Evolutionary conservation across 2,888 invertebrate species (phyloP).

Genomic region (Lochmaea crataegi): DNA sequence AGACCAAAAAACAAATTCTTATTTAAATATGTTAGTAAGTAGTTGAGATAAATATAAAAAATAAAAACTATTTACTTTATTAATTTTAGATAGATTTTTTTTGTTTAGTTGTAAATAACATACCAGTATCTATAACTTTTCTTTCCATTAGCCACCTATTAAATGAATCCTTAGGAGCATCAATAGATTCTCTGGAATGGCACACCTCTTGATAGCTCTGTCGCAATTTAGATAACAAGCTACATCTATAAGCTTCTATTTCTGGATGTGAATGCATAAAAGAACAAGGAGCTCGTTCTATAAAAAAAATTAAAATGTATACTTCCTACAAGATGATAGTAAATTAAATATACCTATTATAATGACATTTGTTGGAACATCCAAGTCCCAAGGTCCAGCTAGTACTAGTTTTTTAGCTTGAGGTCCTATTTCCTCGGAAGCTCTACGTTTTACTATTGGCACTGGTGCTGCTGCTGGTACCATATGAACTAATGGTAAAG

Average conservation of each 20-base stretch:
- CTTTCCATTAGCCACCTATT: constrained; percentile 97
- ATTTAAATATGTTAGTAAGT: neutral
- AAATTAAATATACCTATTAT: constrained; percentile 62
- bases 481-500: constrained; percentile 42
- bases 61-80: no score
- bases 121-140: constrained; percentile 84
- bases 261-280: constrained; percentile 95
- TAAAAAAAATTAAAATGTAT: constrained; percentile 51
- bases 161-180: constrained; percentile 96
- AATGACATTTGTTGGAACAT: constrained; percentile 91
- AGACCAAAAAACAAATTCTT: no score
- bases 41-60: no score
- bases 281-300: constrained; percentile 86
- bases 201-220: constrained; percentile 95
- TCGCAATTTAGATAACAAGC: constrained; percentile 84
- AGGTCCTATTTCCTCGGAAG: constrained; percentile 83
- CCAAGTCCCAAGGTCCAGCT: constrained; percentile 95
- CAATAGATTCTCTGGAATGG: constrained; percentile 90
- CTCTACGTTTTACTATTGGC: constrained; percentile 77
- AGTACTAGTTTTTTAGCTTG: constrained; percentile 75
- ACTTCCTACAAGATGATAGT: neutral
- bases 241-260: constrained; percentile 78
- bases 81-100: no score
- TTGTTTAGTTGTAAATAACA: constrained; percentile 56
- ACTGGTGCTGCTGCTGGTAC: constrained; percentile 65